Evolutionary conservation across 2,888 invertebrate genomes (phyloP).

Genomic region (Eupithecia vulgata): DNA sequence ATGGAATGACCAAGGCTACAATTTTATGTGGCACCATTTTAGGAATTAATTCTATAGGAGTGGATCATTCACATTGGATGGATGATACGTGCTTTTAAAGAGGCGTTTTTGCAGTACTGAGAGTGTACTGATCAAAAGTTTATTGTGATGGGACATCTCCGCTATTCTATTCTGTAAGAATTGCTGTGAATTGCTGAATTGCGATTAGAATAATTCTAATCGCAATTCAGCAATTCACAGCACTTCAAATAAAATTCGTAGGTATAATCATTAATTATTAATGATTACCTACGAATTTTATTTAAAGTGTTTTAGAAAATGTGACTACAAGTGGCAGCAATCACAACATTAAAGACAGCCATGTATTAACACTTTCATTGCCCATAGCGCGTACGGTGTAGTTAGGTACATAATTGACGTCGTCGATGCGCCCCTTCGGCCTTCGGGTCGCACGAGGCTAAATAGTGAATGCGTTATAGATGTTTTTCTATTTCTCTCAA

Average conservation of each 20-base stretch:
- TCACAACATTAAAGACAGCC: not conserved
- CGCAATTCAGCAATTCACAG: too few species aligned
- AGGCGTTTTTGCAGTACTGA: not conserved
- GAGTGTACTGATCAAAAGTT: not conserved
- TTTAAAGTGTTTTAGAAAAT: not conserved
- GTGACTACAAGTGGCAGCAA: not conserved
- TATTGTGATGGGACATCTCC: not conserved
- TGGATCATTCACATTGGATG: not conserved
- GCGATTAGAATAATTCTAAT: too few species aligned
- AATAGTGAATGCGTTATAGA: not conserved
- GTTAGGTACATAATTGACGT: not conserved
- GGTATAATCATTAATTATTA: too few species aligned
- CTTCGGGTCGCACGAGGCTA: not conserved
- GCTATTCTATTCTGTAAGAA: not conserved
- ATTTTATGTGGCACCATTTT: not conserved
- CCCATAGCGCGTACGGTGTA: not conserved
- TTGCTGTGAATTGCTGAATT: too few species aligned
- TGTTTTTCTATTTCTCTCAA: not conserved
- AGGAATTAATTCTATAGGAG: not conserved
- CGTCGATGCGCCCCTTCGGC: too few species aligned
- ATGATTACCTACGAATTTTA: not conserved
- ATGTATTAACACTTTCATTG: not conserved
- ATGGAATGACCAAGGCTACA: conserved; percentile 6
- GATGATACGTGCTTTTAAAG: not conserved
- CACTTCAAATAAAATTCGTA: too few species aligned